phyloP scores from a whole-genome alignment of 2,888 invertebrate genomes.

The Dyspetes luteomarginatus region DNA sequence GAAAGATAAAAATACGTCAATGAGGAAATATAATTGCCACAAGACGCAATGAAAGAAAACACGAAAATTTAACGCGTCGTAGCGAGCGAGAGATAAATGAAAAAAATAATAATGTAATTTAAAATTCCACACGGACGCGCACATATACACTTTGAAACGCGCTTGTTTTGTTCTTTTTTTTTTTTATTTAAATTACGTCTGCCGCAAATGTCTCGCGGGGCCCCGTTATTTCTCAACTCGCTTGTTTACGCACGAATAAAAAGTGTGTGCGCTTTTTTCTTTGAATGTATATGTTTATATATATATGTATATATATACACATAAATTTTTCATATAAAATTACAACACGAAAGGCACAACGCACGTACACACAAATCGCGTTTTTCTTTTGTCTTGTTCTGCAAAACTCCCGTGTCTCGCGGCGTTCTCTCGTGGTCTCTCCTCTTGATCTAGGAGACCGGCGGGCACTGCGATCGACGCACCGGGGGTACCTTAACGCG shows the following conservation, averaged over 20 bases:
- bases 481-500: conserved; percentile 79
- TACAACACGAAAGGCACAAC: conserved; percentile 44
- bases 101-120: conserved; percentile 17
- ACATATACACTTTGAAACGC: conserved; percentile 48
- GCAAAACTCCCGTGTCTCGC: conserved; percentile 13
- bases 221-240: conserved; percentile 17
- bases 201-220: conserved; percentile 66
- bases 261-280: conserved; percentile 6
- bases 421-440: conserved; percentile 20
- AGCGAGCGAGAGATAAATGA: neutral
- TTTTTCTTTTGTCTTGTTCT: neutral
- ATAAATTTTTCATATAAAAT: conserved; percentile 27
- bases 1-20: no score
- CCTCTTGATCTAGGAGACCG: conserved; percentile 67
- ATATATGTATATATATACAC: conserved; percentile 3
- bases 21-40: no score
- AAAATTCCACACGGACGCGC: conserved; percentile 31
- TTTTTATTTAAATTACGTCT: neutral
- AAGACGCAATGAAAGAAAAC: neutral
- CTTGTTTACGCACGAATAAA: conserved; percentile 4
- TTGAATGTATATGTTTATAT: no score
- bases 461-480: conserved; percentile 74
- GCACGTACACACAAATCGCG: conserved; percentile 7
- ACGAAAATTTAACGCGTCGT: no score
- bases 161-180: conserved; percentile 10